phyloP scores from a whole-genome alignment of 1,140 invertebrate genomes.

The Drosophila mojavensis region DNA sequence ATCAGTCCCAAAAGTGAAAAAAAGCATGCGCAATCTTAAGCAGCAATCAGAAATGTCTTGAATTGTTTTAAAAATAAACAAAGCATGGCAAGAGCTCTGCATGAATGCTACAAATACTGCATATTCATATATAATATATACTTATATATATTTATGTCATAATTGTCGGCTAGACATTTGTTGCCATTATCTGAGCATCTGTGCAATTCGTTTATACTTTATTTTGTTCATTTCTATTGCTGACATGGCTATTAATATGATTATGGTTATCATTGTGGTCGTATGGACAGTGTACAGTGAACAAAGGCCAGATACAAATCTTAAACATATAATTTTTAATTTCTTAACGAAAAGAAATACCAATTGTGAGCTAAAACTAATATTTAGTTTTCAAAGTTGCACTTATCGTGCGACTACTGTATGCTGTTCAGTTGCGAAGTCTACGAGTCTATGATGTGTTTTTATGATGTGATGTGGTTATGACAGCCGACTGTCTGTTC shows the following conservation, averaged over 20 bases:
- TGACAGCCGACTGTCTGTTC: slow-evolving; percentile 6
- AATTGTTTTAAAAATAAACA: slow-evolving; percentile 65
- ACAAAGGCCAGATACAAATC: background rate
- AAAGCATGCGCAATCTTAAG: background rate
- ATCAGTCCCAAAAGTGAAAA: background rate
- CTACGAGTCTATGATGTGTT: slow-evolving; percentile 38
- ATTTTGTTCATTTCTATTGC: slow-evolving; percentile 13
- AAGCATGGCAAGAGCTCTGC: slow-evolving; percentile 20
- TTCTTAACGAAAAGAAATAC: background rate
- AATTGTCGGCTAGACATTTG: slow-evolving; percentile 52
- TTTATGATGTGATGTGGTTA: slow-evolving; percentile 53
- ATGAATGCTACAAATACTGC: background rate
- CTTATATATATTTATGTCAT: slow-evolving; percentile 46
- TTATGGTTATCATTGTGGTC: slow-evolving; percentile 53
- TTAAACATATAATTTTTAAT: background rate
- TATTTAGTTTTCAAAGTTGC: background rate
- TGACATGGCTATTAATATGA: slow-evolving; percentile 53
- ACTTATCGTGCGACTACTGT: background rate
- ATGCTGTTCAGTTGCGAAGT: slow-evolving; percentile 12
- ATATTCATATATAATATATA: slow-evolving; percentile 15
- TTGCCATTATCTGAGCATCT: slow-evolving; percentile 53
- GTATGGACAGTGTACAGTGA: background rate
- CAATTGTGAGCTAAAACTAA: background rate
- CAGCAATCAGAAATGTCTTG: slow-evolving; percentile 20
- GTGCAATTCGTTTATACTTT: slow-evolving; percentile 32